phyloP scores from a whole-genome alignment of 2,113 vertebrate genomes.

The Pollachius pollachius region DNA sequence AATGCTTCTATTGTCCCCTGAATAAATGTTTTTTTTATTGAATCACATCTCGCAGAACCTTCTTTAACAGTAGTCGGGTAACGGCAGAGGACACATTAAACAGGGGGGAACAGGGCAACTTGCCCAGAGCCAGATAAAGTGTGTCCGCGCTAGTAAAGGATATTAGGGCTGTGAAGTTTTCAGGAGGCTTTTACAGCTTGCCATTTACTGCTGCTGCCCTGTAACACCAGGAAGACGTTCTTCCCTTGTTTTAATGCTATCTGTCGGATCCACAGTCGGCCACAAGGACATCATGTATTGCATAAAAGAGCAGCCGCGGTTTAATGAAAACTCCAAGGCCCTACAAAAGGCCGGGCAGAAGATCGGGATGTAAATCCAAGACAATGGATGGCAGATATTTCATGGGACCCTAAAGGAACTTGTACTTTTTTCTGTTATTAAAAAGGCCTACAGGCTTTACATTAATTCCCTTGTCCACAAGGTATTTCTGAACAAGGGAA shows the following conservation, averaged over 20 bases:
- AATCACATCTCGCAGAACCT: too few species aligned
- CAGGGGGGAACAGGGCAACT: slow-evolving; percentile 7
- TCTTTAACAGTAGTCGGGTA: too few species aligned
- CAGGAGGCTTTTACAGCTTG: neutral
- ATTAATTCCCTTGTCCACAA: neutral
- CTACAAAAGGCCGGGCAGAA: neutral
- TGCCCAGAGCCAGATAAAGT: slow-evolving; percentile 28
- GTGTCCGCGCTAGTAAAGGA: neutral
- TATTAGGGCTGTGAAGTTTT: neutral
- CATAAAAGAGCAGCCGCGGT: neutral
- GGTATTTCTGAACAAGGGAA: neutral
- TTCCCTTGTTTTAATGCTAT: neutral
- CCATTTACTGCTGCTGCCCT: neutral
- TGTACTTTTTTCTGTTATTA: neutral
- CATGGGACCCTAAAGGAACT: neutral
- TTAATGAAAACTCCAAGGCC: neutral
- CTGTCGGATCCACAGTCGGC: neutral
- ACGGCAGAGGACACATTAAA: neutral
- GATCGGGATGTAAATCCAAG: neutral
- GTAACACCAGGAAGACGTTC: neutral
- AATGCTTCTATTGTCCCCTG: too few species aligned
- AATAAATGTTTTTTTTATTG: too few species aligned
- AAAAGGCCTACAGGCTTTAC: neutral
- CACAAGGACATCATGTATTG: neutral
- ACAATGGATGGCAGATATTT: neutral